Evolutionary conservation across 2,888 invertebrate species (phyloP), one percentile per base, ranked within the genome.

Genomic region (Falcaria lacertinaria): DNA sequence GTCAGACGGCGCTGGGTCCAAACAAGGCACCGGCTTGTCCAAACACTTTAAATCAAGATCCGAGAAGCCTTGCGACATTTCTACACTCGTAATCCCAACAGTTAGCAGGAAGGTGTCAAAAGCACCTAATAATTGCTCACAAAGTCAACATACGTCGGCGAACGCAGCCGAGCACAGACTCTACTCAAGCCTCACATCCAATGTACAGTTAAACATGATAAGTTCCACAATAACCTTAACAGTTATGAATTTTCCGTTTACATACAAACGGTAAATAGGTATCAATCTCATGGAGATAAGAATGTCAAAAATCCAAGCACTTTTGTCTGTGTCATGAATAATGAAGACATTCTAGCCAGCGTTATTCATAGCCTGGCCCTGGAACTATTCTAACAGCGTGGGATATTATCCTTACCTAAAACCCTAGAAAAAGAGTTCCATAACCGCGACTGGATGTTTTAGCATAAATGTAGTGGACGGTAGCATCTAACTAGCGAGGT

Each of bases 21-120:
- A 62, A 68, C 56, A 48, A 43, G 56, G 54, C 36, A 43, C 47
- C 52, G 50, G 45, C 52, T 44, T 43, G 38, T 43, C 39, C 41
- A 48, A 57, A 57, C 53, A 52, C 57, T 56, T 60, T 52, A 50
- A 62, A 62, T 60, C 57, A 44, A 66, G 56, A 64, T 63, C 58
- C 61, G 34, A 57, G 70, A 70, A 72, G 64, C 53, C 48, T 64
- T 70, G 78, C 61, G 80, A 84, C 86, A 84, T 79, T 75, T 81
- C 74, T 59, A 66, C 66, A 55, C 57, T 45, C 60, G 58, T 69
- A 76, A 72, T 71, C 66, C 64, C 66, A 71, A 65, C 69, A 53
- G 65, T 89, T 88, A 88, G 80, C 80, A 54, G 57, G 62, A 54
- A 74, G 61, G 85, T 84, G 88, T 88, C 80, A 88, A 88, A 85